A percentile compares a stretch with the other conserved stretches of the same genome.
Conservation (phyloP, 1,140 invertebrate species). For the Papilio xuthus region DNA sequence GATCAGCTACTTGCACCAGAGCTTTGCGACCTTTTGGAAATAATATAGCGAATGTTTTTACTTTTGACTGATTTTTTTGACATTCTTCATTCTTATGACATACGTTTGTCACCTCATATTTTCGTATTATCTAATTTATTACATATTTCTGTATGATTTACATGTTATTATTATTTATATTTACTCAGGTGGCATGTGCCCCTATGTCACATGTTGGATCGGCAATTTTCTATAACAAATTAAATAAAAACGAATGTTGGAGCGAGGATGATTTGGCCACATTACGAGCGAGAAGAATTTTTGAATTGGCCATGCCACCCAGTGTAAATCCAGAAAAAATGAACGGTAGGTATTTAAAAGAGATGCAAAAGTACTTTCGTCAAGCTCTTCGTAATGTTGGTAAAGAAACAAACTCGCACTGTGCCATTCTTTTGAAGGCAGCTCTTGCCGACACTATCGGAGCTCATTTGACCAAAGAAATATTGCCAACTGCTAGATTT, state of each 20-base stretch:
- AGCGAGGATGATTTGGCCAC: slow-evolving; percentile 73
- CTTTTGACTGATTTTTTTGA: not conserved
- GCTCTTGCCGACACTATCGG: slow-evolving; percentile 81
- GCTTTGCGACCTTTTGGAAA: no score
- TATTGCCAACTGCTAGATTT: slow-evolving; percentile 81
- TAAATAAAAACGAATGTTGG: slow-evolving; percentile 70
- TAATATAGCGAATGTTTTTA: not conserved
- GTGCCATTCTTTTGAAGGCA: slow-evolving; percentile 78
- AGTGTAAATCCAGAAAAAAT: slow-evolving; percentile 65
- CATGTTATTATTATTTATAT: slow-evolving; percentile 59
- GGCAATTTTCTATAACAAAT: slow-evolving; percentile 71
- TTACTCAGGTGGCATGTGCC: slow-evolving; percentile 49
- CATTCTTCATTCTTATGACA: slow-evolving; percentile 2
- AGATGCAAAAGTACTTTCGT: slow-evolving; percentile 81
- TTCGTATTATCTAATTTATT: slow-evolving; percentile 30
- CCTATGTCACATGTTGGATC: slow-evolving; percentile 58
- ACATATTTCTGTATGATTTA: slow-evolving; percentile 57
- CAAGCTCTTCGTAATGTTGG: slow-evolving; percentile 77
- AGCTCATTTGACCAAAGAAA: slow-evolving; percentile 81
- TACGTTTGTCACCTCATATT: not conserved
- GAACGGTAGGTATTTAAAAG: slow-evolving; percentile 69
- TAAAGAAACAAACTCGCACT: slow-evolving; percentile 69
- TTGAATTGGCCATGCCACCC: slow-evolving; percentile 72
- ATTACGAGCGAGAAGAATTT: slow-evolving; percentile 72
- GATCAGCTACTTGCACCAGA: no score